These are phyloP conservation scores for Lysandra coridon DNA, from an alignment of 2,888 invertebrate genomes.

Conservation along the genomic window DNA sequence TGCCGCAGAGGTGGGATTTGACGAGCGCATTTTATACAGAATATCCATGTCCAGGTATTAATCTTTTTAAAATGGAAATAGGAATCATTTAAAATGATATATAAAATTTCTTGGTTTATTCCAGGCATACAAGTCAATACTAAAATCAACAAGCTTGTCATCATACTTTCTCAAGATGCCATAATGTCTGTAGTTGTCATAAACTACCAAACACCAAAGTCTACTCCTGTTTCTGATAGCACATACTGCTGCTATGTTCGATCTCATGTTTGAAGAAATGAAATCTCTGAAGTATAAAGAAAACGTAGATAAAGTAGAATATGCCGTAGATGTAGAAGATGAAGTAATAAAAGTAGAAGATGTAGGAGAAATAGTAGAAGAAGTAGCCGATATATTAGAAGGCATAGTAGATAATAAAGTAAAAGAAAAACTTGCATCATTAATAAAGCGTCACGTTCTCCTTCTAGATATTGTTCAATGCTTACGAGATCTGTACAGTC, in stretches of 20 bases:
- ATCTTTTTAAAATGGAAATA: neutral
- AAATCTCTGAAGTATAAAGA: neutral
- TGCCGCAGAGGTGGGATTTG: conserved; percentile 25
- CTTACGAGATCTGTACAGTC: conserved; percentile 13
- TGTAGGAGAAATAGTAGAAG: neutral
- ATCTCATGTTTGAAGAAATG: conserved; percentile 25
- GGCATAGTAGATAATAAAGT: neutral
- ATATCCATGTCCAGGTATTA: conserved; percentile 30
- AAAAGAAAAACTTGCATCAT: neutral
- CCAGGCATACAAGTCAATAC: conserved; percentile 47
- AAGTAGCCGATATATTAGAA: neutral
- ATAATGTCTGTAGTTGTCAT: conserved; percentile 45
- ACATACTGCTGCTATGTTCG: conserved; percentile 22
- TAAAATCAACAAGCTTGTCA: conserved; percentile 49
- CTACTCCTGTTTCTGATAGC: conserved; percentile 23
- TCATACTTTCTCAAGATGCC: conserved; percentile 53
- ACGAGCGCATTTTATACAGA: conserved; percentile 17
- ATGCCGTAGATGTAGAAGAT: neutral
- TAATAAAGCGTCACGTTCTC: conserved; percentile 22
- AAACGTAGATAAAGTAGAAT: neutral
- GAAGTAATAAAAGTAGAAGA: neutral
- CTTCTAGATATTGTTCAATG: conserved; percentile 6
- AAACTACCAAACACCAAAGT: conserved; percentile 23
- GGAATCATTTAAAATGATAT: neutral
- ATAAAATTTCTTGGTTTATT: neutral